Evolutionary conservation across 1,140 invertebrate genomes (phyloP).

Genomic region (Philotrypesis tridentata): DNA sequence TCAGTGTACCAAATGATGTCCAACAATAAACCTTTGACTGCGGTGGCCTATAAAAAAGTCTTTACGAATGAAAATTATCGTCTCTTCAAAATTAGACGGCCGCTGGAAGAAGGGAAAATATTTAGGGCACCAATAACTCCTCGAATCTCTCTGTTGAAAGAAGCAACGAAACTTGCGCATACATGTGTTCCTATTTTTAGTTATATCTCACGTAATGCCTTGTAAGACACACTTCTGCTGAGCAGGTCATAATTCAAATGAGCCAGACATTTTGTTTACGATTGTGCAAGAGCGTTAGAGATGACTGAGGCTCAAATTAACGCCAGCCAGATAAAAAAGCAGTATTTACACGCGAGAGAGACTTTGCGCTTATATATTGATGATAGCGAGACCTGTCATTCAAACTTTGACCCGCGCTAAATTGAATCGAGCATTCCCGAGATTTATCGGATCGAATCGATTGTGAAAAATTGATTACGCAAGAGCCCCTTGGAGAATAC

Average conservation of each 20-base stretch:
- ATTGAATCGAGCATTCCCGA: neutral
- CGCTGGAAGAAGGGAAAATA: neutral
- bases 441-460: neutral
- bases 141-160: neutral
- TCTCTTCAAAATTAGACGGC: too few species aligned
- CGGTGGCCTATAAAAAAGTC: too few species aligned
- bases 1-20: too few species aligned
- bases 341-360: neutral
- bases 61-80: too few species aligned
- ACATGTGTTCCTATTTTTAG: neutral
- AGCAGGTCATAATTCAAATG: neutral
- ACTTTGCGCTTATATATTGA: neutral
- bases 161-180: neutral
- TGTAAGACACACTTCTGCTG: neutral
- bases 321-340: too few species aligned
- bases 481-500: neutral
- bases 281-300: neutral
- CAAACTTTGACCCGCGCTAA: neutral
- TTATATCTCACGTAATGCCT: neutral
- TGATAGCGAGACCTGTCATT: neutral
- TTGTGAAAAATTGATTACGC: neutral
- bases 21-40: too few species aligned
- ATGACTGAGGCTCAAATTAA: neutral
- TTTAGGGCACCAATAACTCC: neutral
- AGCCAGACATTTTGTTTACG: neutral